Evolutionary conservation across 2,797 vertebrate genomes (phyloP).

Genomic region (Crocodylus rhombifer): DNA sequence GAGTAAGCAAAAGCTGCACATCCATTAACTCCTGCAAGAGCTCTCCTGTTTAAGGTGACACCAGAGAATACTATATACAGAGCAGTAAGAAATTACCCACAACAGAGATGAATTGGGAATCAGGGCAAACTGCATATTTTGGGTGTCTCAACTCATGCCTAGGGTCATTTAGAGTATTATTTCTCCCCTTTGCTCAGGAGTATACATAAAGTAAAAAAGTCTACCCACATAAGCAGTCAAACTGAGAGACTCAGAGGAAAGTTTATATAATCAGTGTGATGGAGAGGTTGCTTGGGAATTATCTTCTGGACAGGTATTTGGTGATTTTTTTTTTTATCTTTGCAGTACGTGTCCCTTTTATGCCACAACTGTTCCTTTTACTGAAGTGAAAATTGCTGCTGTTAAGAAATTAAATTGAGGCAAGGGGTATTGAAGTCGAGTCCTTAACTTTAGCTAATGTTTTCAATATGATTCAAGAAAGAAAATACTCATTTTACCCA

Average conservation of each 20-base stretch:
- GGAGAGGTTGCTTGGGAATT: background rate
- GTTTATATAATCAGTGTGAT: background rate
- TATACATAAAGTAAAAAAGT: background rate
- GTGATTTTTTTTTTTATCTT: rapidly evolving
- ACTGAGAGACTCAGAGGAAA: background rate
- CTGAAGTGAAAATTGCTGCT: background rate
- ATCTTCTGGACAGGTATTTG: background rate
- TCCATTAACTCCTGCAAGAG: background rate
- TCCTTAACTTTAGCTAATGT: background rate
- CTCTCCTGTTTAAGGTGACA: background rate
- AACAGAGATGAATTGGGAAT: background rate
- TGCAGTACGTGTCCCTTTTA: background rate
- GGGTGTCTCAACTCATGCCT: background rate
- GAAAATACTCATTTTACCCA: background rate
- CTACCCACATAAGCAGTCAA: background rate
- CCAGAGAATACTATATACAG: background rate
- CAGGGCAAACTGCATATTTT: background rate
- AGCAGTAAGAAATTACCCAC: background rate
- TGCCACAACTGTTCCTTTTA: background rate
- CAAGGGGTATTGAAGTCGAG: background rate
- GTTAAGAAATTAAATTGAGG: background rate
- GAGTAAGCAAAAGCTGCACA: rapidly evolving
- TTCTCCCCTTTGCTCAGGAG: background rate
- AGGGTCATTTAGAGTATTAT: too few species aligned
- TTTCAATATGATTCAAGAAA: background rate